Base-by-base conservation (phyloP, 2,797 vertebrate species). In the Falco concolor region DNA sequence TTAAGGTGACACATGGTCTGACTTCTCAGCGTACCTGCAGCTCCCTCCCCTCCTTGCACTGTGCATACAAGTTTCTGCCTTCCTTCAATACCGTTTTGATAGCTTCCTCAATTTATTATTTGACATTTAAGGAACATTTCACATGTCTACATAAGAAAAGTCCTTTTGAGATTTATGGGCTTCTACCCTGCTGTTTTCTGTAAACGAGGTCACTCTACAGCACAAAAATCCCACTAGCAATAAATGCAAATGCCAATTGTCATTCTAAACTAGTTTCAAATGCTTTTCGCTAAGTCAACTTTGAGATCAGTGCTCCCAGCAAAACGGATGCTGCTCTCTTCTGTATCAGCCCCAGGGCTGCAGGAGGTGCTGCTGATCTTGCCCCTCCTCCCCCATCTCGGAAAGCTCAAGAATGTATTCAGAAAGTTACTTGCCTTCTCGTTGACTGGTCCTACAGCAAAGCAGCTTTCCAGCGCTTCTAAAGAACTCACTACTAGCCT, bases 401-500 rank as follows among this genome's bases (percentile, higher is more conserved):
- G 63, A 96, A 96, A 97, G 96, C 97, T 96, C 96, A 90, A 95
- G 77, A 45, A 86, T 61, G 89, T 95, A 98, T 95, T 97, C 95
- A 98, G 76, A 97, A 96, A 97, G 95, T 97, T 83, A 97, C 97
- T 98, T 98, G 98, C 99, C 99, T 99, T 99, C 98, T 99, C 99
- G 95, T 97, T 98, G 88, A 99, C 98, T 28, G 99, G 99, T 80
- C 99, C 99, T 69, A 99, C 98, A 57, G 99, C 99, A 98, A 99
- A 99, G 98, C 99, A 99, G 98, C 98, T 99, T 98, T 99, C 99
- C 97, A 99, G 98, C 23, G 99, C 99, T 98, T 99, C 99, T 94
- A 99, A 98, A 93, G 99, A 99, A 97, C 99, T 99, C 96, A 99
- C 99, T 82, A 99, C 99, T 98, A 99, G 98, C 98, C 99, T 99